phyloP scores from a whole-genome alignment of 2,797 vertebrate species.

The Amblyopsis hoosieri region DNA sequence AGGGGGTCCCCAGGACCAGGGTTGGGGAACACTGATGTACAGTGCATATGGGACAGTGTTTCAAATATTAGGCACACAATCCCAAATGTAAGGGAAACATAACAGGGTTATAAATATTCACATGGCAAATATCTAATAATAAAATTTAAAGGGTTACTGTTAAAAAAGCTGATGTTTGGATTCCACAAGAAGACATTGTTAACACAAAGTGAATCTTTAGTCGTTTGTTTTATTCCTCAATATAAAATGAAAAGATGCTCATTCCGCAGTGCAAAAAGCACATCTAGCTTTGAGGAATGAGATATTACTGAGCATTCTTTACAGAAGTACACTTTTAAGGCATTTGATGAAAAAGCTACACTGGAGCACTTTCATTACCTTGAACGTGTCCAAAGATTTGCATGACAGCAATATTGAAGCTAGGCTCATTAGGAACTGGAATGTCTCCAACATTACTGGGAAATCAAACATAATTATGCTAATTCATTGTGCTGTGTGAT shows the following conservation, averaged over 20 bases:
- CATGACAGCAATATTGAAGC: conserved; percentile 40
- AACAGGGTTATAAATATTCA: too few species aligned
- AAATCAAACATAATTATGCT: conserved; percentile 27
- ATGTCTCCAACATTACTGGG: conserved; percentile 49
- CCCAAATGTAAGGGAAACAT: too few species aligned
- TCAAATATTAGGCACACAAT: too few species aligned
- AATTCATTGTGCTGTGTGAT: conserved; percentile 28
- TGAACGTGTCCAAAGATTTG: conserved; percentile 48
- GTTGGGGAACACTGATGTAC: too few species aligned
- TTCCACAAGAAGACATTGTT: conserved; percentile 56
- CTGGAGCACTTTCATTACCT: conserved; percentile 21
- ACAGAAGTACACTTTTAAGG: conserved; percentile 32
- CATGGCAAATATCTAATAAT: too few species aligned
- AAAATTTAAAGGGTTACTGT: too few species aligned
- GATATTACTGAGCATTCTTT: conserved; percentile 15
- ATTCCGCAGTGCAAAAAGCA: conserved; percentile 9
- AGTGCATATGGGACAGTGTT: too few species aligned
- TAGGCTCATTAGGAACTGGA: conserved; percentile 62
- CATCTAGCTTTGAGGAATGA: too few species aligned
- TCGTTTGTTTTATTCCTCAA: conserved; percentile 49
- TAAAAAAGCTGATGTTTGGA: conserved; percentile 54
- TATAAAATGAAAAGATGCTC: conserved; percentile 63
- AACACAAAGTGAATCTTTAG: conserved; percentile 57
- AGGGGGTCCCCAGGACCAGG: too few species aligned
- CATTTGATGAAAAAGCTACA: conserved; percentile 18